phyloP scores from a whole-genome alignment of 2,113 vertebrate species.

The Atlantisia rogersi region DNA sequence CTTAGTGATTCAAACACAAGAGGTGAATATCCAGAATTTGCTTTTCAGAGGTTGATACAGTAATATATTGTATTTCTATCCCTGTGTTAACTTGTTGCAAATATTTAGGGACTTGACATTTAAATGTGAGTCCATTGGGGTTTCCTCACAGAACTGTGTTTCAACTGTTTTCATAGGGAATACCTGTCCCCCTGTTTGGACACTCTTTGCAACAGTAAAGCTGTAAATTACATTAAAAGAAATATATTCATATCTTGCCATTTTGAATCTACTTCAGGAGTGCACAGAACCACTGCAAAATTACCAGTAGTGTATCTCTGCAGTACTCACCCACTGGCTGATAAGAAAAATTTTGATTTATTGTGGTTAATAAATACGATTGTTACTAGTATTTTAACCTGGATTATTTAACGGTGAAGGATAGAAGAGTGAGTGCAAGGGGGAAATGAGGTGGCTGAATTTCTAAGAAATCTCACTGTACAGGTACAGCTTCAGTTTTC shows the following conservation, averaged over 20 bases:
- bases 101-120: background rate
- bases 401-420: background rate
- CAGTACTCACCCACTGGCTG: background rate
- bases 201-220: background rate
- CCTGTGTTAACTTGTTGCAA: background rate
- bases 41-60: background rate
- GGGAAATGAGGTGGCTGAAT: background rate
- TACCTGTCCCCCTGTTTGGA: background rate
- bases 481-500: background rate
- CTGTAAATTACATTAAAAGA: background rate
- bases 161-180: background rate
- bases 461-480: background rate
- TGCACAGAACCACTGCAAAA: background rate
- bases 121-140: background rate
- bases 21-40: background rate
- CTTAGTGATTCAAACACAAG: background rate
- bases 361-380: background rate
- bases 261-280: background rate
- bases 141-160: background rate
- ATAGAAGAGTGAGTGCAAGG: background rate
- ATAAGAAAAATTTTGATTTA: background rate
- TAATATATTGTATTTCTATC: background rate
- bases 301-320: background rate
- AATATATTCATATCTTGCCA: background rate
- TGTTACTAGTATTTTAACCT: background rate